Conservation (phyloP, 2,888 invertebrate species). For the Plagodis dolabraria region DNA sequence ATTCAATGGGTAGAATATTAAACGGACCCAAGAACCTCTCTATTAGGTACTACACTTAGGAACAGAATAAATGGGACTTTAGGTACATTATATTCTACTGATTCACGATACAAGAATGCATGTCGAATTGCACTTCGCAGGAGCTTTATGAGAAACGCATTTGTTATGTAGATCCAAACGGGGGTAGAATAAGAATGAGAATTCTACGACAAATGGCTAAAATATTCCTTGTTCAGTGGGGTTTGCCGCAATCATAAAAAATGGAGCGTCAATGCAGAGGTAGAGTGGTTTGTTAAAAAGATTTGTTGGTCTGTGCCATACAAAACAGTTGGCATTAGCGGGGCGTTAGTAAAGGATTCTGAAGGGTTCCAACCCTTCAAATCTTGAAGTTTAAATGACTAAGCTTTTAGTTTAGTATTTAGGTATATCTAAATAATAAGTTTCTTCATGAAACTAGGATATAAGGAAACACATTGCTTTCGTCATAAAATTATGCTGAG, state of each 20-base stretch:
- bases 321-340: not conserved
- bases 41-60: too few relatives aligned
- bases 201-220: not conserved
- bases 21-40: too few relatives aligned
- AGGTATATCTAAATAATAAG: too few relatives aligned
- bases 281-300: not conserved
- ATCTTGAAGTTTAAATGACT: too few relatives aligned
- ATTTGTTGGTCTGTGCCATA: not conserved
- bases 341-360: too few relatives aligned
- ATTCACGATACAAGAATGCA: conserved; percentile 23
- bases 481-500: too few relatives aligned
- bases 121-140: conserved; percentile 12
- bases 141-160: not conserved
- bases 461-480: too few relatives aligned
- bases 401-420: too few relatives aligned
- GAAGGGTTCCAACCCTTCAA: too few relatives aligned
- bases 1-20: too few relatives aligned
- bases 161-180: conserved; percentile 15
- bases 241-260: conserved; percentile 5
- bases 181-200: conserved; percentile 1
- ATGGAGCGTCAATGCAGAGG: conserved; percentile 2
- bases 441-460: too few relatives aligned
- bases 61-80: too few relatives aligned
- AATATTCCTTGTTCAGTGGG: not conserved
- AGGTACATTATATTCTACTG: not conserved